Conservation (phyloP, 2,113 vertebrate genomes). For the Leucopsar rothschildi region DNA sequence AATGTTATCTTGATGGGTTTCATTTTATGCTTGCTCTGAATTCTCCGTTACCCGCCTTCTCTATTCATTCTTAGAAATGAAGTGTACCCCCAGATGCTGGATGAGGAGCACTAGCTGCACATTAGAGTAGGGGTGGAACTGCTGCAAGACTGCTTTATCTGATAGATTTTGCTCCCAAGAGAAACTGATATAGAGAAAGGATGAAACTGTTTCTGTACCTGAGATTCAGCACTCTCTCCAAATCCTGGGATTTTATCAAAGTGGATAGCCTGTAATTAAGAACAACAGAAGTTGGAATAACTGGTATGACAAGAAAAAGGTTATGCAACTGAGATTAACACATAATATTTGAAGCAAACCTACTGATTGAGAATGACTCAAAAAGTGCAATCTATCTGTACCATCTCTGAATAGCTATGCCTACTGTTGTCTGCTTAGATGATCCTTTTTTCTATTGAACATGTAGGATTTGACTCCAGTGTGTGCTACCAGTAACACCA, state of each 20-base stretch:
- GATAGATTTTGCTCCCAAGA: neutral
- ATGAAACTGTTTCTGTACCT: slow-evolving; percentile 20
- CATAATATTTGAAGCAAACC: neutral
- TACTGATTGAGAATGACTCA: neutral
- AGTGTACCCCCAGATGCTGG: neutral
- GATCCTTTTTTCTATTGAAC: neutral
- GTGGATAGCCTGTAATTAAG: slow-evolving; percentile 18
- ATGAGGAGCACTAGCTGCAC: neutral
- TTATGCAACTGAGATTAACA: neutral
- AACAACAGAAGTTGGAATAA: neutral
- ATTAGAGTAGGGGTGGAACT: neutral
- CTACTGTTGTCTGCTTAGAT: neutral
- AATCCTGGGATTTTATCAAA: slow-evolving; percentile 26
- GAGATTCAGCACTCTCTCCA: neutral
- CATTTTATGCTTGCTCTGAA: neutral
- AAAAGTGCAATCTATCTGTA: neutral
- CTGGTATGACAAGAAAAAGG: neutral
- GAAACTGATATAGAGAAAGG: neutral
- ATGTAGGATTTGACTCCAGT: neutral
- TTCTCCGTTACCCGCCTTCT: neutral
- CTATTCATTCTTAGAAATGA: neutral
- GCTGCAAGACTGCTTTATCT: neutral
- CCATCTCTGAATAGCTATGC: neutral
- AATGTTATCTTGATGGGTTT: neutral
- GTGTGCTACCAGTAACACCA: neutral